These are phyloP conservation scores for Carterocephalus palaemon DNA, from an alignment of 2,888 invertebrate species.

Conservation along the genomic window DNA sequence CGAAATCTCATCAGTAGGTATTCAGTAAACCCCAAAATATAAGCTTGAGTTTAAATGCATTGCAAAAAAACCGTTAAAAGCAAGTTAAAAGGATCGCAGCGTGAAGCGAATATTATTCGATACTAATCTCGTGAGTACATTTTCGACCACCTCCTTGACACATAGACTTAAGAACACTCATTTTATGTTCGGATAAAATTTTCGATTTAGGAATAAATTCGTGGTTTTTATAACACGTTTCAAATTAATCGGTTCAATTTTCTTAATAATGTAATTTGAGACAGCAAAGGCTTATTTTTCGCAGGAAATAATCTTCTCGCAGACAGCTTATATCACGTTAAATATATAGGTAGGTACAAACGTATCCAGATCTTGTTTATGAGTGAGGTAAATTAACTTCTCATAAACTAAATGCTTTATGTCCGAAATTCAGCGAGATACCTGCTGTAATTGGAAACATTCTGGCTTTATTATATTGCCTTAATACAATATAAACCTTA, in stretches of 20 bases:
- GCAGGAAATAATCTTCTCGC: constrained; percentile 37
- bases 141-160: constrained; percentile 65
- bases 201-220: constrained; percentile 59
- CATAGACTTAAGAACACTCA: constrained; percentile 54
- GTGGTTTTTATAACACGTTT: constrained; percentile 64
- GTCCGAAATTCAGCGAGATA: constrained; percentile 17
- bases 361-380: constrained; percentile 23
- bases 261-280: constrained; percentile 40
- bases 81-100: constrained; percentile 55
- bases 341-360: constrained; percentile 21
- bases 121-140: constrained; percentile 47
- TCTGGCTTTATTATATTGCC: constrained; percentile 11
- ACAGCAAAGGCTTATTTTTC: constrained; percentile 46
- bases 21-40: constrained; percentile 35
- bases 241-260: constrained; percentile 53
- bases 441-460: constrained; percentile 19
- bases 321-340: constrained; percentile 6
- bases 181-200: constrained; percentile 59
- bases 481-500: constrained; percentile 5
- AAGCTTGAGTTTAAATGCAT: constrained; percentile 62
- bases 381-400: constrained; percentile 27
- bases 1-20: constrained; percentile 21
- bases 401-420: constrained; percentile 33
- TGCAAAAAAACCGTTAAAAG: constrained; percentile 51
- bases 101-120: constrained; percentile 56